Percentiles rank a stretch among this genome's conserved stretches.
Conservation (phyloP, 2,113 vertebrate species). For the Hemicordylus capensis region DNA sequence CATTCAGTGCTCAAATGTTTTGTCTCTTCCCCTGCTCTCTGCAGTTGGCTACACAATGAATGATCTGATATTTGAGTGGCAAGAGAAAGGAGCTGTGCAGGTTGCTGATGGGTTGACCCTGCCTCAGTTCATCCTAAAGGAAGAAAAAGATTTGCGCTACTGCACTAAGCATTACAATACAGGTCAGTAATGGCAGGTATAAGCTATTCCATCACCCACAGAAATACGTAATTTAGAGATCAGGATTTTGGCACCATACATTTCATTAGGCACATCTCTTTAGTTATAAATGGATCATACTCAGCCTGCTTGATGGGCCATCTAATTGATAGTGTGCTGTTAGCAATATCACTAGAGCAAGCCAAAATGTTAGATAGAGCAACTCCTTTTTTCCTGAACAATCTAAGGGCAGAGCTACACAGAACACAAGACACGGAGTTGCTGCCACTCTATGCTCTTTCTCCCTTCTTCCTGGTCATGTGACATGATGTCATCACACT, state of each 20-base stretch:
- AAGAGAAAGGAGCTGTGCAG: slow-evolving; percentile 95
- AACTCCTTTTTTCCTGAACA: neutral
- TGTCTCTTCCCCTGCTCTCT: slow-evolving; percentile 36
- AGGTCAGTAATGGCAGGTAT: slow-evolving; percentile 73
- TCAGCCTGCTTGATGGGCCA: neutral
- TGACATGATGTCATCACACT: neutral
- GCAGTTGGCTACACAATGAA: slow-evolving; percentile 99
- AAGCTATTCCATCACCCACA: too few relatives aligned
- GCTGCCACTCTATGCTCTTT: too few relatives aligned
- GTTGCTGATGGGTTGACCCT: slow-evolving; percentile 94
- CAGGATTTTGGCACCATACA: neutral
- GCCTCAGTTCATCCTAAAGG: slow-evolving; percentile 97
- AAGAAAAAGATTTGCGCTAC: slow-evolving; percentile 97
- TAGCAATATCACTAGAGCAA: neutral
- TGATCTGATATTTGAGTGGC: slow-evolving; percentile 98
- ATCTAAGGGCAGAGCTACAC: neutral
- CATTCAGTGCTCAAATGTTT: neutral
- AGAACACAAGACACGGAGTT: neutral
- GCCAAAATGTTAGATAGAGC: neutral
- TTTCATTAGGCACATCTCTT: neutral
- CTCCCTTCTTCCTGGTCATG: neutral
- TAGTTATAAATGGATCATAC: neutral
- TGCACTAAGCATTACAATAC: slow-evolving; percentile 99
- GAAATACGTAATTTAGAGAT: neutral
- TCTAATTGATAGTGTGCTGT: neutral